phyloP scores from a whole-genome alignment of 2,888 invertebrate genomes.

The Trachelus stipa region DNA sequence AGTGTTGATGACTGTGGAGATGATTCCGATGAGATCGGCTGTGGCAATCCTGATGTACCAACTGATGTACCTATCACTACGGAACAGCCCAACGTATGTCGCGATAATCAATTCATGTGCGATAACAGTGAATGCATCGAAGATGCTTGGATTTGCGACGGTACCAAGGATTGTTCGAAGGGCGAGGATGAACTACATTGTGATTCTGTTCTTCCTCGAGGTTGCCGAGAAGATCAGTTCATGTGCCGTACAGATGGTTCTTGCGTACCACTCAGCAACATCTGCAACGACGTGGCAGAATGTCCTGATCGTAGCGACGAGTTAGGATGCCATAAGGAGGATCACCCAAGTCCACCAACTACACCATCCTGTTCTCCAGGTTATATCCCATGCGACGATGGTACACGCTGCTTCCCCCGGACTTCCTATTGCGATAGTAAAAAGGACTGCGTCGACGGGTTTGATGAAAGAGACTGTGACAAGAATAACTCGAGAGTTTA shows the following conservation, averaged over 20 bases:
- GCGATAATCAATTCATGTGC: conserved; percentile 72
- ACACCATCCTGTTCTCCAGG: conserved; percentile 69
- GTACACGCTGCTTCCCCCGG: conserved; percentile 72
- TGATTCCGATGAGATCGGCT: conserved; percentile 79
- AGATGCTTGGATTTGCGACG: conserved; percentile 74
- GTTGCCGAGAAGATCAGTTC: conserved; percentile 68
- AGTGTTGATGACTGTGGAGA: conserved; percentile 82
- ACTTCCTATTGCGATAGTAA: conserved; percentile 76
- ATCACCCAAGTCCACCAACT: conserved; percentile 56
- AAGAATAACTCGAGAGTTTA: conserved; percentile 66
- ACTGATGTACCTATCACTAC: conserved; percentile 37
- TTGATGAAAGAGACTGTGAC: conserved; percentile 78
- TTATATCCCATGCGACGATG: conserved; percentile 73
- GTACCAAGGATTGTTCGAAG: conserved; percentile 69
- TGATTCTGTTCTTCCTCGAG: conserved; percentile 48
- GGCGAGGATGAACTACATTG: conserved; percentile 75
- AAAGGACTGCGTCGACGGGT: conserved; percentile 79
- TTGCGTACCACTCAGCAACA: conserved; percentile 69
- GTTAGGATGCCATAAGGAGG: conserved; percentile 59
- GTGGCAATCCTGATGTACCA: conserved; percentile 54
- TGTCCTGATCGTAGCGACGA: conserved; percentile 73
- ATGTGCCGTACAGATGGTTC: conserved; percentile 74
- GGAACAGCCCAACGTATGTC: conserved; percentile 63
- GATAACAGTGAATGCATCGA: conserved; percentile 72
- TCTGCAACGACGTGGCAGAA: conserved; percentile 69